phyloP scores from a whole-genome alignment of 2,888 invertebrate genomes.

The Heliconius ethilla region DNA sequence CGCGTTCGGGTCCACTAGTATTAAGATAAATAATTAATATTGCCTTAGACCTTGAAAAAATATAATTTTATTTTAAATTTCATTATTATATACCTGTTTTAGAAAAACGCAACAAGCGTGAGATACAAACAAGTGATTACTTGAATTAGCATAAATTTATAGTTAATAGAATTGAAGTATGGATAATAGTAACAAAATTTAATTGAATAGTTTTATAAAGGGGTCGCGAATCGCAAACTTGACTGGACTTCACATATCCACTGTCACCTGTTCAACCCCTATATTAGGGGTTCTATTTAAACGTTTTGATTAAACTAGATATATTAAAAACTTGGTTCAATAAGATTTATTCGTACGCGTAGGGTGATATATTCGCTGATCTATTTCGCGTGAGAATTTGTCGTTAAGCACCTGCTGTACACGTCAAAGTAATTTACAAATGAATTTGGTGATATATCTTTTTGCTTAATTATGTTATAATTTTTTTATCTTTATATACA shows the following conservation, averaged over 20 bases:
- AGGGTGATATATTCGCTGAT: conserved; percentile 47
- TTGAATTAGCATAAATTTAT: conserved; percentile 2
- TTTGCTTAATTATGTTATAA: not conserved
- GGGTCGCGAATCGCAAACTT: conserved; percentile 52
- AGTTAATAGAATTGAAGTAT: not conserved
- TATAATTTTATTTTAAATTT: not conserved
- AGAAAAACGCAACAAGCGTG: not conserved
- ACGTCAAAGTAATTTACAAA: not conserved
- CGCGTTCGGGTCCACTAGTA: too few relatives aligned
- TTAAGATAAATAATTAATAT: not conserved
- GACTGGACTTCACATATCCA: conserved; percentile 53
- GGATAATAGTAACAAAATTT: conserved; percentile 10
- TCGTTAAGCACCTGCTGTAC: conserved; percentile 35
- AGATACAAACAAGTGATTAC: conserved; percentile 8
- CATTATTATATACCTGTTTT: not conserved
- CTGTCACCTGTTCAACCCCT: conserved; percentile 58
- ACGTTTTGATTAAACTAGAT: conserved; percentile 50
- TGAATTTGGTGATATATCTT: not conserved
- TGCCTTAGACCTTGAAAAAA: not conserved
- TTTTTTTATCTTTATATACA: too few relatives aligned
- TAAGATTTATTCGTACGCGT: conserved; percentile 36
- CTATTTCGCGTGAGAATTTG: conserved; percentile 47
- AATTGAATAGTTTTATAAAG: not conserved
- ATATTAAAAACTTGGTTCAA: conserved; percentile 47
- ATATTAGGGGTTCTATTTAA: conserved; percentile 48